Conservation (phyloP, 2,888 invertebrate genomes). For the Cephus sareptanus region DNA sequence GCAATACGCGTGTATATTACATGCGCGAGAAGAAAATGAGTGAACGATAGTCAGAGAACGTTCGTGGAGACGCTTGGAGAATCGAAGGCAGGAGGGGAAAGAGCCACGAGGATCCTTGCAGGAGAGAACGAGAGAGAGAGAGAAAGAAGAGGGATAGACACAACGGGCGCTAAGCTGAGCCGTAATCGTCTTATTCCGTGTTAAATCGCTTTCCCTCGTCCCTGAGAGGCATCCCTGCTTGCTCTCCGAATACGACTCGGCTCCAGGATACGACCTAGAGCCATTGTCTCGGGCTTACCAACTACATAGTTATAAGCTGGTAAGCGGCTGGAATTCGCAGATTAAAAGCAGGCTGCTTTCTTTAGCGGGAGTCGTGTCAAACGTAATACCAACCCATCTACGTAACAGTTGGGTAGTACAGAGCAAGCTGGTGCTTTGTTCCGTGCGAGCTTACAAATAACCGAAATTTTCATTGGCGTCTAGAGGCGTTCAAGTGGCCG, state of each 20-base stretch:
- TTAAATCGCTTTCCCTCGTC: conserved; percentile 50
- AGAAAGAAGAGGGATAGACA: conserved; percentile 17
- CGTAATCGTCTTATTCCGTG: conserved; percentile 61
- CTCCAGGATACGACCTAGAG: conserved; percentile 33
- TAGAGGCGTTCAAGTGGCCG: neutral
- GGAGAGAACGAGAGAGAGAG: neutral
- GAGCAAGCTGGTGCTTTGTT: neutral
- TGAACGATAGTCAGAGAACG: neutral
- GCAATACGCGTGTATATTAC: neutral
- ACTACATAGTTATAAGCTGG: conserved; percentile 43
- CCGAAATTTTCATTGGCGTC: neutral
- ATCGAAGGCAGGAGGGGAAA: neutral
- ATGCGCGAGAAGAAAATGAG: conserved; percentile 13
- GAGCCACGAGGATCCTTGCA: neutral
- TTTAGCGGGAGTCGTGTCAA: conserved; percentile 19
- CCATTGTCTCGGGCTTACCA: conserved; percentile 50
- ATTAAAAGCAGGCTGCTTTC: conserved; percentile 37
- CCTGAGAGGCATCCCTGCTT: neutral
- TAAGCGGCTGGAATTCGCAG: conserved; percentile 39
- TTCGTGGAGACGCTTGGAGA: neutral
- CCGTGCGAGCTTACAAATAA: neutral
- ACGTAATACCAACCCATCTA: neutral
- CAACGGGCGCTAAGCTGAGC: conserved; percentile 48
- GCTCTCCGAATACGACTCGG: conserved; percentile 18
- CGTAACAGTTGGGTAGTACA: neutral